phyloP scores from a whole-genome alignment of 2,888 invertebrate species.

The Entomobrya proxima region DNA sequence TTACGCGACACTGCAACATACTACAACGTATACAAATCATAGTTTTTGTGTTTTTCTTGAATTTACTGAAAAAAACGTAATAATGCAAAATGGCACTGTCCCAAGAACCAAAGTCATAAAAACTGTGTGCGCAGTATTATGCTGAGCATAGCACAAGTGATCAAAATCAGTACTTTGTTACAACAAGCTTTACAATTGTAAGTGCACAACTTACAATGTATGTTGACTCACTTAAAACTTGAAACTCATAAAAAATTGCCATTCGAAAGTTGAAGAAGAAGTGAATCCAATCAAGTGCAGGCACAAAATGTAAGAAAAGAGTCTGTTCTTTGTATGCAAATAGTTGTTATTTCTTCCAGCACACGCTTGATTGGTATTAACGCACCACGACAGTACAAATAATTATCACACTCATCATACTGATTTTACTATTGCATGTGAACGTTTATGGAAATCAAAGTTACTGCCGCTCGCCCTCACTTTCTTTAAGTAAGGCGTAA shows the following conservation, averaged over 20 bases:
- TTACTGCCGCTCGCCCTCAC: no score
- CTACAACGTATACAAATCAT: neutral
- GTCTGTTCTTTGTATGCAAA: neutral
- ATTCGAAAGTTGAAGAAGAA: no score
- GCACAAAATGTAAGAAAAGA: neutral
- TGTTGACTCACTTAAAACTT: neutral
- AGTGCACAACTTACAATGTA: neutral
- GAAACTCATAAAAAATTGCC: no score
- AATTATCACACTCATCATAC: conserved; percentile 58
- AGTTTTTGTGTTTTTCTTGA: conserved; percentile 1
- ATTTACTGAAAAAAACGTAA: neutral
- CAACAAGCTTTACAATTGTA: neutral
- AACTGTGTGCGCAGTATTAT: no score
- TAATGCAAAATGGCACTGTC: conserved; percentile 39
- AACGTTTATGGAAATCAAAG: conserved; percentile 52
- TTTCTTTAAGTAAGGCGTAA: no score
- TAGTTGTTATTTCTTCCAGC: neutral
- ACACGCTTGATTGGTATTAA: neutral
- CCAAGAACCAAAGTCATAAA: conserved; percentile 18
- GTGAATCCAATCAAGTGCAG: conserved; percentile 7
- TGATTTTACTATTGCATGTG: conserved; percentile 54
- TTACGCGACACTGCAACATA: neutral
- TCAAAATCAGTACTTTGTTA: conserved; percentile 36
- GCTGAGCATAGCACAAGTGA: neutral
- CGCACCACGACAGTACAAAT: conserved; percentile 37